Evolutionary conservation across 2,888 invertebrate species (phyloP), one percentile per base, ranked within the genome.

Genomic region (Eilema griseolum): DNA sequence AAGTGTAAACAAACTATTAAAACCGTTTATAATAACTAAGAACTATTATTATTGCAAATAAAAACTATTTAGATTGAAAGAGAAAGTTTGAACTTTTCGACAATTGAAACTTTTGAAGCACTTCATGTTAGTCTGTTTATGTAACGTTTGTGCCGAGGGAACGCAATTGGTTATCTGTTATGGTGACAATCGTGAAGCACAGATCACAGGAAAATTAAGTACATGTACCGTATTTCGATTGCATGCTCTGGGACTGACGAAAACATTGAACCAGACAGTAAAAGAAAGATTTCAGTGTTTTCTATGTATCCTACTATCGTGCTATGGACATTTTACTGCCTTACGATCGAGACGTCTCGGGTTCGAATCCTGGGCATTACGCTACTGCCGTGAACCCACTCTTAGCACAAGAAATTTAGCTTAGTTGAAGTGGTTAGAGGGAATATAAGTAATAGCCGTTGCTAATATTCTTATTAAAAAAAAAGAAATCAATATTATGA

Each of bases 21-120:
- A 37, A 37, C 12, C 1, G 33, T 2, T 37, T 8, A 46, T 28
- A 23, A 67, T 56, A 12, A 65, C 24, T 41, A 31, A 60, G 24
- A 24, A 31, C 60, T 61, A 70, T 56, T 52, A 37, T 63, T 56
- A 75, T 71, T 71, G 59, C 69, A 61, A 60, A n/a, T 33, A 74
- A 70, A 66, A 26, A 72, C 74, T 72, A 63, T 65, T 69, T 76
- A 75, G 76, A 74, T 79, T 82, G 75, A 62, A 14, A 20, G 73
- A 71, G 77, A 56, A 7, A 61, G 4, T 46, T 66, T 79, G 67
- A 74, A 79, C 67, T 73, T 72, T 72, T 72, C 26, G 62, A 68
- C 67, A 61, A 64, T 77, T 68, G 62, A 79, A 76, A 63, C 69
- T 61, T 73, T 28, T n/a, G 8, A 52, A 64, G 63, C 46, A 46